Conservation (phyloP, 2,888 invertebrate species). For the Furcula furcula region DNA sequence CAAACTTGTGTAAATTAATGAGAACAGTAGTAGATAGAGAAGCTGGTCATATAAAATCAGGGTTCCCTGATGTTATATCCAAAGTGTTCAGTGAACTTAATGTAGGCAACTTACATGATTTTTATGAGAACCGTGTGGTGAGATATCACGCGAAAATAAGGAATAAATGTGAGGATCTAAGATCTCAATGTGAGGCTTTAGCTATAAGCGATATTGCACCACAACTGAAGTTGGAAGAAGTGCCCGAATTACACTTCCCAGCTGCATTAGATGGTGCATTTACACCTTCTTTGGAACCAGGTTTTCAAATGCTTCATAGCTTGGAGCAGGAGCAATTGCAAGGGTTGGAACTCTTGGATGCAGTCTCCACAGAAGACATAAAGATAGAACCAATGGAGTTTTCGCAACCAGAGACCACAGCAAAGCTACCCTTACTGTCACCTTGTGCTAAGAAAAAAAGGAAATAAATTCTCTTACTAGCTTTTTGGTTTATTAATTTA, state of each 20-base stretch:
- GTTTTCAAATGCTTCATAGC: slow-evolving; percentile 85
- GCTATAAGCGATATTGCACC: slow-evolving; percentile 61
- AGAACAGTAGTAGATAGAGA: slow-evolving; percentile 66
- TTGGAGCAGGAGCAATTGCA: slow-evolving; percentile 82
- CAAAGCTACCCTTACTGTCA: slow-evolving; percentile 55
- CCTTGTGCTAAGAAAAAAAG: slow-evolving; percentile 71
- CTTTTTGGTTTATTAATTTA: too few species aligned
- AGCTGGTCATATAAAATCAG: slow-evolving; percentile 62
- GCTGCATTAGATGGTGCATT: slow-evolving; percentile 74
- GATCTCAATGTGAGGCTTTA: slow-evolving; percentile 54
- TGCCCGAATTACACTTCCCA: slow-evolving; percentile 79
- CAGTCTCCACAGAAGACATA: slow-evolving; percentile 61
- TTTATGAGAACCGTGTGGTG: slow-evolving; percentile 66
- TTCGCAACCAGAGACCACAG: slow-evolving; percentile 56
- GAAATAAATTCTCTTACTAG: slow-evolving; percentile 62
- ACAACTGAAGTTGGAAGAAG: slow-evolving; percentile 69
- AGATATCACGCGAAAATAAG: slow-evolving; percentile 63
- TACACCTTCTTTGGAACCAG: slow-evolving; percentile 83
- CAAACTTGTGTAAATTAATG: slow-evolving; percentile 69
- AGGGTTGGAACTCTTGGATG: slow-evolving; percentile 66
- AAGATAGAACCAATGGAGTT: slow-evolving; percentile 72
- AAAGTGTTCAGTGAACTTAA: slow-evolving; percentile 72
- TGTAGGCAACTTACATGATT: slow-evolving; percentile 66
- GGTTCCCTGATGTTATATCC: slow-evolving; percentile 70
- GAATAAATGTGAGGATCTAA: slow-evolving; percentile 54